Conservation (phyloP, 2,888 invertebrate genomes). For the Apodemia duryi region DNA sequence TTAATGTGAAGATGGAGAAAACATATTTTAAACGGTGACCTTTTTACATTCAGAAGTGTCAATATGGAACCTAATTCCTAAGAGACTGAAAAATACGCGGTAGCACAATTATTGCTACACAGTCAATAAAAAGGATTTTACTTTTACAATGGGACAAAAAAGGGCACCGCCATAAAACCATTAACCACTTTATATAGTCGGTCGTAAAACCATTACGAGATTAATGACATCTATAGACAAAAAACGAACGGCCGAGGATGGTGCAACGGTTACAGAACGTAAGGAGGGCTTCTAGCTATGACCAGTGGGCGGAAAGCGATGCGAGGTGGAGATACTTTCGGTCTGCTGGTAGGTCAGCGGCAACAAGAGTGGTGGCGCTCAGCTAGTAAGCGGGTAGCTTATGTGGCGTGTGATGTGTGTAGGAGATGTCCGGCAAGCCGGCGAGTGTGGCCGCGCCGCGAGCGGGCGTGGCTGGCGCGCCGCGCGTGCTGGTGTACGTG, state of each 20-base stretch:
- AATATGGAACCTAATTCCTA: conserved; percentile 48
- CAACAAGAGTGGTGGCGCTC: conserved; percentile 40
- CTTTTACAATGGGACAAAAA: conserved; percentile 63
- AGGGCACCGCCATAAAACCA: conserved; percentile 74
- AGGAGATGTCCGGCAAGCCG: conserved; percentile 89
- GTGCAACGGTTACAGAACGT: conserved; percentile 49
- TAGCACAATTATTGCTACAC: conserved; percentile 48
- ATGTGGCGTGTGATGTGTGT: conserved; percentile 84
- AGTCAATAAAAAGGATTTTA: conserved; percentile 57
- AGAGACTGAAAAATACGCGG: conserved; percentile 43
- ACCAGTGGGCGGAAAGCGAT: conserved; percentile 59
- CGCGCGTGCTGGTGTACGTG: conserved; percentile 77
- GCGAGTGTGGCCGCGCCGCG: conserved; percentile 82
- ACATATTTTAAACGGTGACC: conserved; percentile 62
- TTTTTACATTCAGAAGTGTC: conserved; percentile 57
- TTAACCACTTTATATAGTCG: conserved; percentile 45
- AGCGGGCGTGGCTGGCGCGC: conserved; percentile 70
- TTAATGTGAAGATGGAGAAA: conserved; percentile 46
- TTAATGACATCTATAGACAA: conserved; percentile 55
- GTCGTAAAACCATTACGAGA: conserved; percentile 61
- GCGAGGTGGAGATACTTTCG: conserved; percentile 49
- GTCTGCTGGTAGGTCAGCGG: conserved; percentile 29
- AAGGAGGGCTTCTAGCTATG: conserved; percentile 63
- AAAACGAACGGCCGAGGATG: conserved; percentile 60
- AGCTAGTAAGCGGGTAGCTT: conserved; percentile 67